phyloP scores from a whole-genome alignment of 2,888 invertebrate species.

The Agrotis puta region DNA sequence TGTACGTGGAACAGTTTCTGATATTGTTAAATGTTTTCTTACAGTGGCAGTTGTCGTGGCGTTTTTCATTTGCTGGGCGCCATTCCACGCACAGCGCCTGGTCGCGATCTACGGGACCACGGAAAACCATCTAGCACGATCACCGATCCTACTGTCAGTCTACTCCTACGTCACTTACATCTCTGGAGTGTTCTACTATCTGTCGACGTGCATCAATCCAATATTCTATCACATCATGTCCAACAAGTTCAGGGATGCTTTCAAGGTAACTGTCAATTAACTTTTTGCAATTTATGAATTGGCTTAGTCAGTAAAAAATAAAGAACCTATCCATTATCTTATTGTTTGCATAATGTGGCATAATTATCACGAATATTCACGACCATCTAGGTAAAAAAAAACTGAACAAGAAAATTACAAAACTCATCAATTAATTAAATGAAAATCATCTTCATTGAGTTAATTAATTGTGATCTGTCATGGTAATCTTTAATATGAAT shows the following conservation, averaged over 20 bases:
- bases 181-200: conserved; percentile 97
- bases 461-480: not conserved
- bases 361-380: not conserved
- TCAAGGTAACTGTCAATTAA: conserved; percentile 92
- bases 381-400: not conserved
- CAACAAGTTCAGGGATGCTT: conserved; percentile 97
- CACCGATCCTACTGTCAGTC: conserved; percentile 88
- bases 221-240: conserved; percentile 98
- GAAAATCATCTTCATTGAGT: not conserved
- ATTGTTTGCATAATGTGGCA: not conserved
- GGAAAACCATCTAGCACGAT: conserved; percentile 81
- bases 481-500: too few relatives aligned
- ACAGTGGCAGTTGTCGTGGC: conserved; percentile 97
- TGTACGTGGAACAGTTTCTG: not conserved
- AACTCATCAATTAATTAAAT: not conserved
- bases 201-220: conserved; percentile 98
- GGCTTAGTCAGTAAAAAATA: not conserved
- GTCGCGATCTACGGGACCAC: conserved; percentile 94
- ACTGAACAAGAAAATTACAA: not conserved
- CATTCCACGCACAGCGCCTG: conserved; percentile 97
- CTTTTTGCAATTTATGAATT: not conserved
- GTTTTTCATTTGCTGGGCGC: conserved; percentile 97
- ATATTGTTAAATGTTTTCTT: not conserved
- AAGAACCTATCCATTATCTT: not conserved
- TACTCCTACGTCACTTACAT: conserved; percentile 94